Conservation (phyloP, 2,113 vertebrate species). For the Sminthopsis crassicaudata region DNA sequence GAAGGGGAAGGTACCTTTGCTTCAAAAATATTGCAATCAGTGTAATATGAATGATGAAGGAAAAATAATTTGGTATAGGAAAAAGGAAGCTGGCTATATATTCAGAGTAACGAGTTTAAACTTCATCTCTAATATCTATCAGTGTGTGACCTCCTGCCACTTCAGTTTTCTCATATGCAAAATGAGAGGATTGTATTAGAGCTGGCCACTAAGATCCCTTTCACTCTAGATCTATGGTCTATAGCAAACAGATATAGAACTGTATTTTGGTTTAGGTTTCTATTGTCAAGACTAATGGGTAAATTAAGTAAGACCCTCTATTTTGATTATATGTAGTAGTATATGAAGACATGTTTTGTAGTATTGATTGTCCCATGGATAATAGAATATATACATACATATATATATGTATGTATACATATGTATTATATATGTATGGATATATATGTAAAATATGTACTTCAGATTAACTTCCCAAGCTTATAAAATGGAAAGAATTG, state of each 20-base stretch:
- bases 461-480: not conserved
- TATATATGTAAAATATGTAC: not conserved
- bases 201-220: not conserved
- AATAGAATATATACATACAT: not conserved
- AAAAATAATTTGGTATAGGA: not conserved
- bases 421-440: too few relatives aligned
- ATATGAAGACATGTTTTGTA: not conserved
- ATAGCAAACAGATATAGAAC: not conserved
- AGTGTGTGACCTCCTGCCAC: not conserved
- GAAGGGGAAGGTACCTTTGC: not conserved
- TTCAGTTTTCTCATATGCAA: not conserved
- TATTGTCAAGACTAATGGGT: not conserved
- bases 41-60: not conserved
- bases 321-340: not conserved
- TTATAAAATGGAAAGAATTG: not conserved
- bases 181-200: not conserved
- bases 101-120: not conserved
- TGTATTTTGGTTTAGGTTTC: not conserved
- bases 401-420: too few relatives aligned
- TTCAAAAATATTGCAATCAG: not conserved
- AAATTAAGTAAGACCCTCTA: not conserved
- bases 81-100: not conserved
- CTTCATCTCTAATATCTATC: not conserved
- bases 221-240: not conserved
- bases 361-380: not conserved